These are phyloP conservation scores for Athetis lepigone DNA, from an alignment of 2,888 invertebrate species.

Conservation along the genomic window DNA sequence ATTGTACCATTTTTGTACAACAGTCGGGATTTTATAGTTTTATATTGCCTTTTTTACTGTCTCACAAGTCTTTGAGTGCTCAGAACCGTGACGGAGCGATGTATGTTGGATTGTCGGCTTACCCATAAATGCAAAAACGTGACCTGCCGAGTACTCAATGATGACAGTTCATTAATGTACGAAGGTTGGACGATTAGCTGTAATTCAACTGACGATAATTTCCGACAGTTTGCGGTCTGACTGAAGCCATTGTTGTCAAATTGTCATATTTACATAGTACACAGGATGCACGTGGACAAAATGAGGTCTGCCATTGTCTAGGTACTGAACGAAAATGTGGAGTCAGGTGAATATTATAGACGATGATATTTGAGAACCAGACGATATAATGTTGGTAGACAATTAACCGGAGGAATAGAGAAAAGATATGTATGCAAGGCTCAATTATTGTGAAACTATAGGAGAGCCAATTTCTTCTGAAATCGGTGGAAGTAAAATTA, in stretches of 20 bases:
- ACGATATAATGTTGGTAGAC: not conserved
- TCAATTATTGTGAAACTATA: too few species aligned
- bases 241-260: constrained; percentile 47
- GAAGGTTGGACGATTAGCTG: constrained; percentile 61
- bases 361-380: not conserved
- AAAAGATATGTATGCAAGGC: too few species aligned
- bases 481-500: too few species aligned
- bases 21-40: too few species aligned
- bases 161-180: constrained; percentile 60
- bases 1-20: too few species aligned
- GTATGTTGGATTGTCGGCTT: constrained; percentile 23
- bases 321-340: constrained; percentile 5
- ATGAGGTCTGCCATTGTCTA: constrained; percentile 25
- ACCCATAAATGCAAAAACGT: constrained; percentile 44
- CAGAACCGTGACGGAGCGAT: constrained; percentile 25
- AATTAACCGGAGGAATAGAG: too few species aligned
- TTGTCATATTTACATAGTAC: constrained; percentile 45
- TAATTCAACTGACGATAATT: constrained; percentile 55
- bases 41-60: constrained; percentile 2
- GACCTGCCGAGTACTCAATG: constrained; percentile 45
- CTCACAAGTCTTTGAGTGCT: constrained; percentile 33
- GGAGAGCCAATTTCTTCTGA: too few species aligned
- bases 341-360: not conserved
- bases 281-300: constrained; percentile 15
- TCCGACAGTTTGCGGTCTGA: constrained; percentile 35